Conservation (phyloP, 2,113 vertebrate species). For the Bubo bubo region DNA sequence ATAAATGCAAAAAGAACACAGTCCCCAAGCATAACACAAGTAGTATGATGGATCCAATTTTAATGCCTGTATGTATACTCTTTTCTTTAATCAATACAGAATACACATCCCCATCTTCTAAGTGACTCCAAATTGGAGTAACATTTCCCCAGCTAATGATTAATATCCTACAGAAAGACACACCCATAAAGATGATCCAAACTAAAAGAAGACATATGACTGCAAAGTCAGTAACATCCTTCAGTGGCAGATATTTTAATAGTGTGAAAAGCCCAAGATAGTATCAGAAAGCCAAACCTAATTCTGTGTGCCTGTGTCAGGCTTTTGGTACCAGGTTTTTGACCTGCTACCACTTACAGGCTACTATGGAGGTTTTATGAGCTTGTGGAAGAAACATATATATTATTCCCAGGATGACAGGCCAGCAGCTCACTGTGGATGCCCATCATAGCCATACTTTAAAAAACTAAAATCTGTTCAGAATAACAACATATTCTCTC, state of each 20-base stretch:
- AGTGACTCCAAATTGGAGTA: background rate
- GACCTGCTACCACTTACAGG: background rate
- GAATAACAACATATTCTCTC: background rate
- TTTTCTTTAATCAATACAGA: constrained; percentile 2
- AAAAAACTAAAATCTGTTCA: background rate
- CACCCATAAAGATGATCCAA: background rate
- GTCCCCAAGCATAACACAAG: background rate
- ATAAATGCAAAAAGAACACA: constrained; percentile 9
- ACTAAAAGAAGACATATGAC: background rate
- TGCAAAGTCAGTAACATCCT: background rate
- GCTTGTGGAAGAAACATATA: background rate
- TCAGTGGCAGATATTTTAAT: background rate
- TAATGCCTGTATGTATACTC: background rate
- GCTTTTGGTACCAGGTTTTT: background rate
- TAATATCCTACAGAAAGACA: background rate
- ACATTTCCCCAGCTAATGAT: background rate
- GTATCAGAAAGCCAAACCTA: background rate
- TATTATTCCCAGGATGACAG: background rate
- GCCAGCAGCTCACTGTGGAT: background rate
- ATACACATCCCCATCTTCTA: background rate
- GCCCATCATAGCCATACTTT: background rate
- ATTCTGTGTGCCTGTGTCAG: background rate
- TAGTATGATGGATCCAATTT: background rate
- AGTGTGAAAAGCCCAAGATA: background rate
- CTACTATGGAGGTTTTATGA: background rate